A percentile compares a stretch with the other conserved stretches of the same genome.
Conservation (phyloP, 2,113 vertebrate genomes). For the Lophotis ruficrista region DNA sequence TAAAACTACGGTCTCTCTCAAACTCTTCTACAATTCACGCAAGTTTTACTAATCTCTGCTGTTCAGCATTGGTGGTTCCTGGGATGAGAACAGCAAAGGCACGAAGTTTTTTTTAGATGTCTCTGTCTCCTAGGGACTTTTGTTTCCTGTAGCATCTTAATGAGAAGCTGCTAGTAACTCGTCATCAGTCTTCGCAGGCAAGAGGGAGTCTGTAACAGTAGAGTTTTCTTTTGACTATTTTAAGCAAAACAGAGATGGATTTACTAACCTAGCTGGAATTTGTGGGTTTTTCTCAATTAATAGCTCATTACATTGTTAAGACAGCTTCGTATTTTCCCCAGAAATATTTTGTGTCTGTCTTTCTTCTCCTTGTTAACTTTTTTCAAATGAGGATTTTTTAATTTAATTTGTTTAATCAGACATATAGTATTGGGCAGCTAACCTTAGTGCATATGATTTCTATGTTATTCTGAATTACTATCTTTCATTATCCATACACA, state of each 20-base stretch:
- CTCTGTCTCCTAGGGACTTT: background rate
- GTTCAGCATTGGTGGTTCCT: background rate
- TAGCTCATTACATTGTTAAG: background rate
- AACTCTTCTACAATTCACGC: background rate
- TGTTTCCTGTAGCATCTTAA: background rate
- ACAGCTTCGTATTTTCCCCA: background rate
- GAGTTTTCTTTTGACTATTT: background rate
- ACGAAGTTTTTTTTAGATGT: background rate
- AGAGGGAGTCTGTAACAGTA: background rate
- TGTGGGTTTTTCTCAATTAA: background rate
- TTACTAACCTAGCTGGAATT: background rate
- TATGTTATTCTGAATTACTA: background rate
- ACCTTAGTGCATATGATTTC: background rate
- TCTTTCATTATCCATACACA: background rate
- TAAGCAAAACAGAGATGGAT: background rate
- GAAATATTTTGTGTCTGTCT: background rate
- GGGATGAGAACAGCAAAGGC: background rate
- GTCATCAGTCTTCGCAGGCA: background rate
- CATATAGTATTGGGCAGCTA: background rate
- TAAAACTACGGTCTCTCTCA: fast-evolving
- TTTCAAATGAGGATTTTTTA: background rate
- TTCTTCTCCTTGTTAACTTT: background rate
- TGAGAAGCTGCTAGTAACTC: background rate
- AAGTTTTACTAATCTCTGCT: background rate
- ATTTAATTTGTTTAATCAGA: background rate